Percentiles rank a stretch among this genome's conserved stretches.
Conservation (phyloP, 2,113 vertebrate species). For the Protobothrops flavoviridis region DNA sequence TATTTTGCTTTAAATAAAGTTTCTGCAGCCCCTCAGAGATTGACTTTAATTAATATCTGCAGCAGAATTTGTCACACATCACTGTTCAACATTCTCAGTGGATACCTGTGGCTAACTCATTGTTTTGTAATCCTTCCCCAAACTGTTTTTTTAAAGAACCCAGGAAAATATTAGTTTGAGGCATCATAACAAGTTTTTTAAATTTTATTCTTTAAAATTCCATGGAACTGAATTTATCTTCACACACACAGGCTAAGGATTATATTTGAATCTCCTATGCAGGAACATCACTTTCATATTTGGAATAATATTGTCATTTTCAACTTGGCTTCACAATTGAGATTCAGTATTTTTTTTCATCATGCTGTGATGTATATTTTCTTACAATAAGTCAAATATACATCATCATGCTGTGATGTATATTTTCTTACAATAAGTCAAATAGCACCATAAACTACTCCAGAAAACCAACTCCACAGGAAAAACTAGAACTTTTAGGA, state of each 20-base stretch:
- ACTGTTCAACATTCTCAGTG: constrained; percentile 33
- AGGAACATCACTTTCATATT: background rate
- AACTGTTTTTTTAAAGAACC: constrained; percentile 23
- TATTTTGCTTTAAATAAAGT: constrained; percentile 62
- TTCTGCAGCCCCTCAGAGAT: constrained; percentile 56
- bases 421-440: background rate
- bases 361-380: background rate
- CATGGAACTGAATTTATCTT: background rate
- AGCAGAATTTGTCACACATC: constrained; percentile 10
- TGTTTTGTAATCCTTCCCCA: constrained; percentile 24
- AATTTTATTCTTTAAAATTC: background rate
- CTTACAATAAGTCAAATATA: background rate
- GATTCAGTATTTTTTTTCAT: background rate
- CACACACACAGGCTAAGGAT: background rate
- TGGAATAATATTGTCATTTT: background rate
- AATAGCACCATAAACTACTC: background rate
- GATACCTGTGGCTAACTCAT: constrained; percentile 7
- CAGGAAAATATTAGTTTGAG: background rate
- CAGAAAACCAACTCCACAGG: background rate
- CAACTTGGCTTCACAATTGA: background rate
- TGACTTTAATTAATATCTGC: constrained; percentile 58
- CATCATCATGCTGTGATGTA: background rate
- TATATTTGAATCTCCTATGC: background rate
- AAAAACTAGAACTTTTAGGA: background rate
- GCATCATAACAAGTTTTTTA: background rate